These are phyloP conservation scores for Melanocharis versteri DNA, from an alignment of 2,113 vertebrate species.

Conservation along the genomic window DNA sequence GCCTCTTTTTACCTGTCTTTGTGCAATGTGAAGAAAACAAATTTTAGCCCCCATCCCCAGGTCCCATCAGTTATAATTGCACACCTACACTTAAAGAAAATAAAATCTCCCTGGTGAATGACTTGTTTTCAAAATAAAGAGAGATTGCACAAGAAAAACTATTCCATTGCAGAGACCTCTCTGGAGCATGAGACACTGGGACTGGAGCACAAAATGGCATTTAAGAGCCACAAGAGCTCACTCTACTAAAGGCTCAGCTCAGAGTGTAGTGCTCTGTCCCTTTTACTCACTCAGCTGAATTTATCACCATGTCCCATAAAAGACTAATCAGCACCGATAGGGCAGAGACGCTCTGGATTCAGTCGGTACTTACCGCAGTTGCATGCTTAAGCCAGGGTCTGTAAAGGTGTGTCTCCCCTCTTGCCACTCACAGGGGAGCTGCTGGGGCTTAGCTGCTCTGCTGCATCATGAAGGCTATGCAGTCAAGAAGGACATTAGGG, in stretches of 20 bases:
- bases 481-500: background rate
- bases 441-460: background rate
- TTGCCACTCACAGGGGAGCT: background rate
- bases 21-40: background rate
- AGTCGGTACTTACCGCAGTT: background rate
- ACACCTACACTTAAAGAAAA: background rate
- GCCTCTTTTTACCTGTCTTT: background rate
- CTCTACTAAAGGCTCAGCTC: background rate
- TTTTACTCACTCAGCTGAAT: background rate
- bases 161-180: background rate
- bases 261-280: background rate
- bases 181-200: background rate
- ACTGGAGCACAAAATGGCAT: background rate
- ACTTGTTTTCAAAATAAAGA: background rate
- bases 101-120: background rate
- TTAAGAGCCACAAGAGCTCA: background rate
- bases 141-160: background rate
- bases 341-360: background rate
- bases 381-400: rapidly evolving
- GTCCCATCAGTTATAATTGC: background rate
- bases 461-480: background rate
- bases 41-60: background rate
- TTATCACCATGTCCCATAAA: background rate
- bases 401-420: background rate
- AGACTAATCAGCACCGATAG: background rate